Conservation (phyloP, 2,797 vertebrate species). For the Arvicola amphibius region DNA sequence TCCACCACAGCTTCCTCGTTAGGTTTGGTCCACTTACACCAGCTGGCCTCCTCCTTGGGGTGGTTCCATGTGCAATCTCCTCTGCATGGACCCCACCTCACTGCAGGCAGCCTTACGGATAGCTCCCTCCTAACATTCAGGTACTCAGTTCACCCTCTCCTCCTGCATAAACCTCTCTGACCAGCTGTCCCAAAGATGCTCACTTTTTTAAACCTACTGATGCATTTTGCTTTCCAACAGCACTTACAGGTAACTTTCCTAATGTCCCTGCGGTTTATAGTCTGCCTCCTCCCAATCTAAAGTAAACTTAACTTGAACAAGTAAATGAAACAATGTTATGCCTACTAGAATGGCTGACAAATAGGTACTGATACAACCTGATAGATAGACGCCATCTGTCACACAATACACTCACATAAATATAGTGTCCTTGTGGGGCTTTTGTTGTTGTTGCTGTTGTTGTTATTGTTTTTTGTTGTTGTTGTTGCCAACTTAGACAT, state of each 20-base stretch:
- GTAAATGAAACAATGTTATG: background rate
- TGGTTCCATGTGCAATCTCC: background rate
- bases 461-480: background rate
- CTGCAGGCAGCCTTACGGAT: no score
- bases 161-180: background rate
- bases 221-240: background rate
- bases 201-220: background rate
- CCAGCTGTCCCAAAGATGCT: background rate
- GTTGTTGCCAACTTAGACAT: background rate
- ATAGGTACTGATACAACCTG: background rate
- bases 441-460: background rate
- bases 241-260: background rate
- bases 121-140: background rate
- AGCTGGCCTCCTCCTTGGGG: background rate
- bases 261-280: background rate
- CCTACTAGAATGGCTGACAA: background rate
- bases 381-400: background rate
- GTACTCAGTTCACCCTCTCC: background rate
- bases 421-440: background rate
- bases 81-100: background rate
- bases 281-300: background rate
- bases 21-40: background rate
- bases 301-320: background rate
- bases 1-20: background rate
- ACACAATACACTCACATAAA: background rate